Conservation (phyloP, 2,113 vertebrate species). For the Dicrurus megarhynchus region DNA sequence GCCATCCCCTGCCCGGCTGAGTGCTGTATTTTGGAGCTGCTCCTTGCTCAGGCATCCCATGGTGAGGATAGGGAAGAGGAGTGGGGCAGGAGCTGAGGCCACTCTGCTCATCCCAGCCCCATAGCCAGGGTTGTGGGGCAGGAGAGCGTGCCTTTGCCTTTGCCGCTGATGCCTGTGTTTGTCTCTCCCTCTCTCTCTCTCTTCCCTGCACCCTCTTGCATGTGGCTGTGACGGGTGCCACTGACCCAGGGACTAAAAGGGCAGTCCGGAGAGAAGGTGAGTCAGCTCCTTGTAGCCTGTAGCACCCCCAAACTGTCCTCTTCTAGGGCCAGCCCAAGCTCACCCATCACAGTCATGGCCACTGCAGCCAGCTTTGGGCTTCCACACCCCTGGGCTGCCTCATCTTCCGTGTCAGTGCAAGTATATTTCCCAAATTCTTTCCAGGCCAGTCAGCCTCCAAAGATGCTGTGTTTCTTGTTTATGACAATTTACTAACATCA, state of each 20-base stretch:
- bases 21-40: background rate
- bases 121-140: background rate
- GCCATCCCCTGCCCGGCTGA: background rate
- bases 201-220: slow-evolving; percentile 75
- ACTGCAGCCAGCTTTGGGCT: background rate
- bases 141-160: background rate
- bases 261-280: slow-evolving; percentile 94
- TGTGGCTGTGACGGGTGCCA: slow-evolving; percentile 83
- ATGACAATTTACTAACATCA: slow-evolving; percentile 15
- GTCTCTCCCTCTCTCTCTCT: slow-evolving; percentile 29
- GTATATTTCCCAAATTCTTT: slow-evolving; percentile 20
- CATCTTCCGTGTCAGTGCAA: background rate
- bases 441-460: background rate
- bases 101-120: background rate
- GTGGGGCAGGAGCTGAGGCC: background rate
- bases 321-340: background rate
- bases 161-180: slow-evolving; percentile 40
- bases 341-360: background rate
- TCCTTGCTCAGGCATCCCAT: background rate
- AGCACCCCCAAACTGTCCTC: background rate
- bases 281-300: slow-evolving; percentile 58
- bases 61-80: background rate
- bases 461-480: slow-evolving; percentile 14
- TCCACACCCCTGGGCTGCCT: background rate
- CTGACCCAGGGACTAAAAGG: slow-evolving; percentile 94